phyloP scores from a whole-genome alignment of 2,797 vertebrate species.

The Cyprinodon diabolis region DNA sequence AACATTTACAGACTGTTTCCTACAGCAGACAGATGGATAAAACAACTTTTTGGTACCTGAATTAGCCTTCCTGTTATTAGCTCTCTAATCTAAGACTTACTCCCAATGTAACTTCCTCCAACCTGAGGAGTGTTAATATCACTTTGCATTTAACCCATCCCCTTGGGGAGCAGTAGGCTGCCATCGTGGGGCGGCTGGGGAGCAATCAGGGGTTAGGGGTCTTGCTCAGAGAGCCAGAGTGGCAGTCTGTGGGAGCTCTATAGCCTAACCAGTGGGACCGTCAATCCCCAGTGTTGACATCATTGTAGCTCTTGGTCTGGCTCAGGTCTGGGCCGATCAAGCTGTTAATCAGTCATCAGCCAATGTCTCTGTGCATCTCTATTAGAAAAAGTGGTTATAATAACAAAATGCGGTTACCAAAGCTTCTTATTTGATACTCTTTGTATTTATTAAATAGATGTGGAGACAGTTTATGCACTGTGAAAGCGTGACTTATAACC shows the following conservation, averaged over 20 bases:
- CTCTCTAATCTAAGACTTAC: background rate
- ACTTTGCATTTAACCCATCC: background rate
- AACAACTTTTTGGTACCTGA: background rate
- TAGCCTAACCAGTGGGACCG: too few relatives aligned
- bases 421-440: conserved; percentile 53
- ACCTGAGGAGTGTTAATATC: background rate
- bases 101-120: background rate
- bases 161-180: too few relatives aligned
- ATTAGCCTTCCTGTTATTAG: background rate
- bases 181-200: too few relatives aligned
- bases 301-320: background rate
- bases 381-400: conserved; percentile 11
- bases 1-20: background rate
- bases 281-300: too few relatives aligned
- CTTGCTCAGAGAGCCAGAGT: too few relatives aligned
- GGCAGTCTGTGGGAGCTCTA: too few relatives aligned
- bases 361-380: background rate
- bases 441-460: conserved; percentile 56
- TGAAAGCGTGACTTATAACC: conserved; percentile 24
- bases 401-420: conserved; percentile 54
- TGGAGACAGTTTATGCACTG: conserved; percentile 30
- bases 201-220: too few relatives aligned
- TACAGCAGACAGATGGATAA: background rate
- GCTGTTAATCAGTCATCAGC: background rate
- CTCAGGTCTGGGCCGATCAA: background rate